Evolutionary conservation across 2,113 vertebrate species (phyloP), one percentile per base, ranked within the genome.

Genomic region (Planiliza haematocheilus): DNA sequence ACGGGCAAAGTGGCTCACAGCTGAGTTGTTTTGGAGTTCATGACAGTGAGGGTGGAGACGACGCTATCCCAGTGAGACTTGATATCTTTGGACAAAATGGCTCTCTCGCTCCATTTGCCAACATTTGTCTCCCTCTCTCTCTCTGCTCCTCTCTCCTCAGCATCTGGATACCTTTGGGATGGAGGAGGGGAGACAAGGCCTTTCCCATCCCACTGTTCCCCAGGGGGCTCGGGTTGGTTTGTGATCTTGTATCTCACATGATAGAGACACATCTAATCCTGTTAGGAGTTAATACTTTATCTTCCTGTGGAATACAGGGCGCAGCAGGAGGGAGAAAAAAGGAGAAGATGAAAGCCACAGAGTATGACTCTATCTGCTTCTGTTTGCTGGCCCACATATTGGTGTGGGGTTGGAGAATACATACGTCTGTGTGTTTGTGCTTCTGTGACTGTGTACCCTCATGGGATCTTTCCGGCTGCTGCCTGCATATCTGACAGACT

Each of bases 191-290:
- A 74, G 63, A 75, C 2, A 53, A 81, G 77, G 65, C 78, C 63
- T 83, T 85, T 85, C 70, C 81, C 66, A 65, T 81, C 36, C 72
- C 46, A 7, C 74, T n/a, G 42, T 69, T 88, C 89, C 85, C 87
- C 82, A 56, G 87, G 84, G 88, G 71, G 70, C 56, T 38, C 7
- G 65, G 43, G 65, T 74, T 69, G 82, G 78, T 90, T 86, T 92
- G 84, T 90, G 79, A 91, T 91, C 81, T 89, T 79, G 73, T 79
- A 75, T 81, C 86, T 93, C 89, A 91, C 90, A 90, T 88, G 90
- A 91, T 85, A 73, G 82, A 91, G 77, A 89, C 63, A 69, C 76
- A 89, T 91, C 78, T 92, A 92, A 92, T 92, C 89, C 90, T 88
- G 83, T 92, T 90, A 90, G 86, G 76, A 50, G 41, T 70, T 75